These are phyloP conservation scores for Chrysolina haemoptera DNA, from an alignment of 2,888 invertebrate genomes.

Conservation along the genomic window DNA sequence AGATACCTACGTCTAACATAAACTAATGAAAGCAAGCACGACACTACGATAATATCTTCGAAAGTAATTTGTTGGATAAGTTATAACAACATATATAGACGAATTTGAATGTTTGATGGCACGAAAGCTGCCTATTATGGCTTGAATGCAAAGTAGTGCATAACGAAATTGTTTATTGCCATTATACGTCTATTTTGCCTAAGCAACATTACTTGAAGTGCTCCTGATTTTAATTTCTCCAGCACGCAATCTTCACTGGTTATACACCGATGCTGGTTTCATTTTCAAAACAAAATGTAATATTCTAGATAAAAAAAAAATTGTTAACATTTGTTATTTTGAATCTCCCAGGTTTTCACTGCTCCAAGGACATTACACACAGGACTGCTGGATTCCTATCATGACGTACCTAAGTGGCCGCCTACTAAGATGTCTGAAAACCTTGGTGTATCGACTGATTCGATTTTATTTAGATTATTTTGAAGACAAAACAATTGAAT, in stretches of 20 bases:
- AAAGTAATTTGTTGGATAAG: constrained; percentile 18
- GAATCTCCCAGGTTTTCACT: too few species aligned
- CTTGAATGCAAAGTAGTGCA: constrained; percentile 28
- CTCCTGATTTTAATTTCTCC: background rate
- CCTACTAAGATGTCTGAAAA: too few species aligned
- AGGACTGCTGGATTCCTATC: too few species aligned
- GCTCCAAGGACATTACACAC: too few species aligned
- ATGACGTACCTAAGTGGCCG: too few species aligned
- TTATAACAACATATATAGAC: constrained; percentile 11
- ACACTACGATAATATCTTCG: constrained; percentile 27
- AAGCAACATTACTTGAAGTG: background rate
- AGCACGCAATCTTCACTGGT: background rate
- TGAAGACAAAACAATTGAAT: too few species aligned
- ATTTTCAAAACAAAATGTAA: background rate
- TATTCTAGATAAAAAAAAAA: background rate
- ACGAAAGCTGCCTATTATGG: constrained; percentile 26
- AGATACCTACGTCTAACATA: constrained; percentile 9
- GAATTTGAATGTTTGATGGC: constrained; percentile 27
- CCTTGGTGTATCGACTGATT: too few species aligned
- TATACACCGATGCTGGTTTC: background rate
- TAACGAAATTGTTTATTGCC: constrained; percentile 25
- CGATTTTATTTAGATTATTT: too few species aligned
- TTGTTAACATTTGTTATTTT: too few species aligned
- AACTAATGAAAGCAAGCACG: constrained; percentile 19
- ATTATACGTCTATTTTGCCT: constrained; percentile 15